Base-by-base conservation (phyloP, 2,113 vertebrate species). In the Corythaeola cristata region DNA sequence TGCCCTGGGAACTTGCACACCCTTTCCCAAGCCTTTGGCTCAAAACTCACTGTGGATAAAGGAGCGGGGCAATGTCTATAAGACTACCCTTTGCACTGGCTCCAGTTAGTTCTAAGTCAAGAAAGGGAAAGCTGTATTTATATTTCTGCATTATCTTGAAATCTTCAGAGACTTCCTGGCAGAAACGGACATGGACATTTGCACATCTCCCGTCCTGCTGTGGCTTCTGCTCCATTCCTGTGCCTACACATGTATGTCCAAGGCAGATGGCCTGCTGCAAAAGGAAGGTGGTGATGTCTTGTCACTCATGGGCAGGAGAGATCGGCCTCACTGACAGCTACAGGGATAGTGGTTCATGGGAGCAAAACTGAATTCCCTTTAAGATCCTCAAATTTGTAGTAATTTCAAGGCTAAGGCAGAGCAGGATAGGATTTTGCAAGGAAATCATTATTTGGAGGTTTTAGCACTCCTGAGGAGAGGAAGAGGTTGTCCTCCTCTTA, bases 101-200 rank as follows among this genome's bases (percentile, higher is more conserved):
- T 82, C 58, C 44, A 41, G 32, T 35, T 60, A 41, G 32, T 35
- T 60, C 22, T 12, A 45, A 82, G 59, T 7, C 64, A 77, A 55
- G 62, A 90, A 68, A 50, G n/a, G 32, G 19, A 50, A 94, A 68
- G 22, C 9, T 72, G 20, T 30, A 22, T 64, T 90, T 66, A 2
- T 69, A 53, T 18, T 69, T 83, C 53, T 52, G 5, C 8, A 20
- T 35, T 73, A 27, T 18, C 30, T 19, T 76, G 33, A 72, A 52
- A 37, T 30, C 19, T 73, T 80, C 1, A 3, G 62, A 44, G 9
- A 41, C 41, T 69, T 73, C 12, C 37, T 19, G 7, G 33, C 45
- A 91, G 69, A 89, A 84, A 77, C 0, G 0, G 64, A 44, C 17
- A n/a, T 0, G 0, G 27, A 32, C 9, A 55, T 75, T 83, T 71